These are phyloP conservation scores for Drosophila baimaii DNA, from an alignment of 1,140 invertebrate genomes.

Conservation along the genomic window DNA sequence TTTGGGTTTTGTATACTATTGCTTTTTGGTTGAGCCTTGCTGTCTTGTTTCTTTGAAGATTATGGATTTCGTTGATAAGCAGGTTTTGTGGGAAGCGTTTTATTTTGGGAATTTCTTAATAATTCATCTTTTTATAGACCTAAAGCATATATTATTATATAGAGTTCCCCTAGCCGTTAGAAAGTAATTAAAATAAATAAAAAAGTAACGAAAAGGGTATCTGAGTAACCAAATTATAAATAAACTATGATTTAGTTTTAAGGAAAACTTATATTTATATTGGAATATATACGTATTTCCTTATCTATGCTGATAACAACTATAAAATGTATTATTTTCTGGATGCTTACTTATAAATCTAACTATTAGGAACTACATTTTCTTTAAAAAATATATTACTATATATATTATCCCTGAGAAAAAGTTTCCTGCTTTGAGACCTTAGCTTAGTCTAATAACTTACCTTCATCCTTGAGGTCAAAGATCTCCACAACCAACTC, in stretches of 20 bases:
- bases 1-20: background rate
- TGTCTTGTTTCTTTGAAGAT: background rate
- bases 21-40: constrained; percentile 2
- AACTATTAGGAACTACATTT: no score
- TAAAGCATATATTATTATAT: background rate
- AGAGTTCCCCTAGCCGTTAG: background rate
- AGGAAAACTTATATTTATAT: background rate
- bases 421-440: background rate
- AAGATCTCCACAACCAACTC: constrained; percentile 74
- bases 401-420: no score
- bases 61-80: constrained; percentile 9
- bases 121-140: background rate
- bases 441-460: constrained; percentile 2
- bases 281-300: no score
- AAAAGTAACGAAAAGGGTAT: background rate
- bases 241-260: background rate
- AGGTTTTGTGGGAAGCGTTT: background rate
- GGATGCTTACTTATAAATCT: no score
- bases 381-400: no score
- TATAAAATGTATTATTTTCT: background rate
- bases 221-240: no score
- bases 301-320: background rate
- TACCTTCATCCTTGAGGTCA: constrained; percentile 74
- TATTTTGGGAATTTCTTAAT: background rate
- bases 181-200: background rate